Evolutionary conservation across 2,888 invertebrate species (phyloP), one percentile per base, ranked within the genome.

Genomic region (Orgyia antiqua): DNA sequence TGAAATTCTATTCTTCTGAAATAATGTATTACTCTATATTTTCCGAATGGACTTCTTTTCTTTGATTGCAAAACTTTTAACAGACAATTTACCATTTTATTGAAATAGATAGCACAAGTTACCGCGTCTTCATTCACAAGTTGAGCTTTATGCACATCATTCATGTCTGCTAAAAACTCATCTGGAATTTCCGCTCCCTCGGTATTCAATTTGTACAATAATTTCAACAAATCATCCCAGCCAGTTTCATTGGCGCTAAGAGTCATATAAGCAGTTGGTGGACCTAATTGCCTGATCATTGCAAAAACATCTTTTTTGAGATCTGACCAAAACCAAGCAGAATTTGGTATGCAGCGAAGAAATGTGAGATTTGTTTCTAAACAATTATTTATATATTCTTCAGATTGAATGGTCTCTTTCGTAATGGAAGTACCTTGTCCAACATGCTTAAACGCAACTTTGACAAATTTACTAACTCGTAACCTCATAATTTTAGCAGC

Each of bases 181-280:
- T 23, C 2, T 10, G 8, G 4, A 10, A 23, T 2, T 10, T 23
- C 23, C 9, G 4, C 11, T 23, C 10, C 10, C 9, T n/a, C n/a
- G 4, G 10, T 10, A 6, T 9, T 10, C 9, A 23, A 10, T 23
- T 23, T 23, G 10, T 23, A 10, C 23, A 23, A 10, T 9, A 23
- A 23, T 23, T 9, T 23, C 4, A 23, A 10, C 6, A 23, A 23
- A 23, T 23, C 11, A 4, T 10, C 3, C 70, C 71, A 72, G 6
- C 52, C 48, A 5, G 44, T 66, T 65, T 75, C 75, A 45, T 68
- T 71, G 2, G 73, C 69, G 37, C 66, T 70, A 7, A 76, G 23
- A 8, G 68, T 75, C 23, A 75, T 33, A 53, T 72, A 76, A 27
- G 52, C 44, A 33, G 70, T 71, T 36, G 70, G 73, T 42, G 45